Conservation (phyloP, 92 coral and sea anemone genomes). For the Porites rus region DNA sequence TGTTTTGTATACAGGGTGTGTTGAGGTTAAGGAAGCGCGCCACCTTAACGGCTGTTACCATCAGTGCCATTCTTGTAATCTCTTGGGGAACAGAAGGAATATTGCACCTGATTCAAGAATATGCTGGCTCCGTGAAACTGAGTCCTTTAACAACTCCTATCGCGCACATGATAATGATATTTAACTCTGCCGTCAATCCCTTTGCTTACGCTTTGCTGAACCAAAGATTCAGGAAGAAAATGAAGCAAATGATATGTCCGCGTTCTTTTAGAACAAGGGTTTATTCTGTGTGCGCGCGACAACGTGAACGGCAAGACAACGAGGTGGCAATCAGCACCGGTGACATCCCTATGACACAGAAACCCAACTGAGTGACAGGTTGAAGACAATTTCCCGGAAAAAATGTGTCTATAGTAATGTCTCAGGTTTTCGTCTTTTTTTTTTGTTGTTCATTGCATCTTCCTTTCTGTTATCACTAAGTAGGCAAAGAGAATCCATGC, state of each 20-base stretch:
- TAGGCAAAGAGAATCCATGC: too few species aligned
- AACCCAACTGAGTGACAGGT: too few species aligned
- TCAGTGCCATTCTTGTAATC: constrained; percentile 12
- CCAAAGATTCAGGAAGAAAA: not conserved
- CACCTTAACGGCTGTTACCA: constrained; percentile 1
- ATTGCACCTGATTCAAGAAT: not conserved
- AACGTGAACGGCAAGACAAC: not conserved
- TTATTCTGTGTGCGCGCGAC: not conserved
- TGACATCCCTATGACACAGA: too few species aligned
- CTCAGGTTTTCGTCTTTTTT: too few species aligned
- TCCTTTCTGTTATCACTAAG: too few species aligned
- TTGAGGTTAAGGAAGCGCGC: not conserved
- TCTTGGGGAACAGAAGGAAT: not conserved
- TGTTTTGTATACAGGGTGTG: not conserved
- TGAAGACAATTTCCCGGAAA: too few species aligned
- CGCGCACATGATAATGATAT: constrained; percentile 3
- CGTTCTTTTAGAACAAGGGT: not conserved
- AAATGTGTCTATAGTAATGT: too few species aligned
- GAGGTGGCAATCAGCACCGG: not conserved
- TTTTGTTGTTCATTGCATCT: too few species aligned
- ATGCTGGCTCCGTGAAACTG: not conserved
- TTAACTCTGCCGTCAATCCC: constrained; percentile 20
- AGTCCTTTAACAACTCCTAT: not conserved
- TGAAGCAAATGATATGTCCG: not conserved
- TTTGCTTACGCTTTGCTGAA: constrained; percentile 3